A percentile compares a stretch with the other conserved stretches of the same genome.
Evolutionary conservation across 2,888 invertebrate species (phyloP).

Genomic region (Spodoptera picta): DNA sequence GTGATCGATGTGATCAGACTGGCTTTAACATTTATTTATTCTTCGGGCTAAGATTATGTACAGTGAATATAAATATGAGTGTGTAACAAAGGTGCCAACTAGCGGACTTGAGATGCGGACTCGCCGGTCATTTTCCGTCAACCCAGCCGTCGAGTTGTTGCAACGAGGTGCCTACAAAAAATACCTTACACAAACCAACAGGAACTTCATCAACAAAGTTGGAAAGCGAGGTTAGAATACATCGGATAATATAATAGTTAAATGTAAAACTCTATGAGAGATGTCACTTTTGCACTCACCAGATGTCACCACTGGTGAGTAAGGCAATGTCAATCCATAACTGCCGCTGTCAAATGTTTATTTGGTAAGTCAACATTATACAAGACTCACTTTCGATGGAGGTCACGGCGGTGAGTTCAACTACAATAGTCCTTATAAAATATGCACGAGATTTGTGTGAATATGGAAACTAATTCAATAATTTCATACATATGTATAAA

Average conservation of each 20-base stretch:
- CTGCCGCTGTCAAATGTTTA: too few species aligned
- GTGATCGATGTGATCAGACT: conserved; percentile 6
- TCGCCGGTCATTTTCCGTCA: conserved; percentile 77
- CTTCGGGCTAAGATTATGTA: conserved; percentile 25
- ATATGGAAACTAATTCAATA: conserved; percentile 5
- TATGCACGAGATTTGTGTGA: conserved; percentile 27
- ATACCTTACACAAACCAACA: conserved; percentile 71
- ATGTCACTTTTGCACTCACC: too few species aligned
- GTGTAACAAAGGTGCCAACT: conserved; percentile 70
- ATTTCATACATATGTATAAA: conserved; percentile 1
- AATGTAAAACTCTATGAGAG: neutral
- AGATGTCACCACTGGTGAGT: too few species aligned
- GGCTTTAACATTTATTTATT: conserved; percentile 19
- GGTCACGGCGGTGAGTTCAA: too few species aligned
- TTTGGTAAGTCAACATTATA: too few species aligned
- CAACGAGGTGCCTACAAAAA: conserved; percentile 74
- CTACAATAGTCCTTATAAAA: conserved; percentile 7
- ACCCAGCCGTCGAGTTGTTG: conserved; percentile 77
- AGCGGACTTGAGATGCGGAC: conserved; percentile 65
- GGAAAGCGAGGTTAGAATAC: conserved; percentile 80
- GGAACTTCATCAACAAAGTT: conserved; percentile 74
- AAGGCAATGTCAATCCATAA: too few species aligned
- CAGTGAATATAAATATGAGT: conserved; percentile 47
- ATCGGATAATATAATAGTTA: neutral
- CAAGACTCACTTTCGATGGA: too few species aligned